Base-by-base conservation (phyloP, 2,888 invertebrate species). In the Brachyptera risi region DNA sequence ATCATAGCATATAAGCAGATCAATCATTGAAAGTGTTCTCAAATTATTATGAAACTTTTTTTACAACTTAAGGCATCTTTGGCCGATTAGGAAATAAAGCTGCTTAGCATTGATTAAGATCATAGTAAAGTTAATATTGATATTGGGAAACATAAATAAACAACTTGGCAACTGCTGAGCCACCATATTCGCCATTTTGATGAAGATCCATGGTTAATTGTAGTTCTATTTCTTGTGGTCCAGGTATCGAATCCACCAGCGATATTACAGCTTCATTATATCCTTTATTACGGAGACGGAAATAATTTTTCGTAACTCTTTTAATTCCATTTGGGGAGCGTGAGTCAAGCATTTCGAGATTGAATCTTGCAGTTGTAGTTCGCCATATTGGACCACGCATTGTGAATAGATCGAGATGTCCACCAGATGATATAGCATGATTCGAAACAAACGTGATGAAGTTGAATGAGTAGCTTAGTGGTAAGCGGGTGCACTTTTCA, bases 361-460 rank as follows among this genome's bases (percentile, higher is more conserved):
- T 81, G 73, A 96, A 96, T 63, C 85, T 83, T 60, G 90, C 86
- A 27, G 80, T 80, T 1, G 89, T 86, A 26, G 83, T 81, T 3
- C 82, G 78, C 80, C 87, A 87, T 37, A 80, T 77, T 0, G 92
- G 92, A 0, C 94, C 94, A 24, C 88, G 81, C 83, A 97, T 89
- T 7, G 92, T 92, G 75, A 97, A 96, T 7, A 97, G 79, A 59
- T 91, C 89, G 37, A 88, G 78, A 42, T 82, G 78, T 1, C 84
- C 85, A 7, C 76, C 70, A 1, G 78, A 68, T 3, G 89, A 86
- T 38, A 93, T 80, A 57, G 86, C 86, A 59, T 91, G 78, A 72
- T 91, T 88, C 23, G 94, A 90, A 0, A 92, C 90, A 70, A 98
- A 87, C 0, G 95, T 91, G 68, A 98, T 90, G 75, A 92, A 97